Base-by-base conservation (phyloP, 2,888 invertebrate species). In the Polia nebulosa region DNA sequence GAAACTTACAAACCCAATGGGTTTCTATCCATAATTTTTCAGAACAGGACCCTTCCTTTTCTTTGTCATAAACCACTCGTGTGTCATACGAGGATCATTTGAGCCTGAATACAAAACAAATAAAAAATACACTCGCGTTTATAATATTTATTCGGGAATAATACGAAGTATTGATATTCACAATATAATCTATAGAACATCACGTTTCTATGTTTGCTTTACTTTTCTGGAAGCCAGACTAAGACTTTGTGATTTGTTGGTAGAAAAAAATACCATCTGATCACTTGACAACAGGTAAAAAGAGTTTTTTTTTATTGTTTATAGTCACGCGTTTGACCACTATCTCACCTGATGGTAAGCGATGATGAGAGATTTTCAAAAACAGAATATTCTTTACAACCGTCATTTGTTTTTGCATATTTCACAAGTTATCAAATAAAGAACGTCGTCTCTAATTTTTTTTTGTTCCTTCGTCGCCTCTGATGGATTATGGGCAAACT, bases 61-160 rank as follows among this genome's bases (percentile, higher is more conserved):
- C 17, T 72, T 72, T 68, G 49, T 49, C 15, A 49, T 61, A 49
- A 68, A 61, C 39, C 62, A 72, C 0, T 15, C 32, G 36, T 25
- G 27, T 53, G 32, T 47, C 72, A 47, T 47, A 47, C 45, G 20
- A 47, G 20, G 47, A 47, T 67, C 13, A 32, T n/a, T 25, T 20
- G 11, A 56, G 17, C n/a, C 39, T 41, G 22, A 27, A 41, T 49
- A 5, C 34, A 34, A 27, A 72, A 41, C n/a, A 72, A 41, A 49
- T 39, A 41, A 61, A 39, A 68, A 36, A 49, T 17, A 32, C 11
- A 34, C 47, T 22, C 32, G 7, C 25, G 13, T 72, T 32, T 59
- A 36, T 39, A 17, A 57, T 72, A 41, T 72, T 36, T 36, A 2
- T 0, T 13, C 2, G 7, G 3, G 7, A 29, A 22, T 59, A 49